Conservation (phyloP, 2,797 vertebrate species). For the Liasis olivaceus region DNA sequence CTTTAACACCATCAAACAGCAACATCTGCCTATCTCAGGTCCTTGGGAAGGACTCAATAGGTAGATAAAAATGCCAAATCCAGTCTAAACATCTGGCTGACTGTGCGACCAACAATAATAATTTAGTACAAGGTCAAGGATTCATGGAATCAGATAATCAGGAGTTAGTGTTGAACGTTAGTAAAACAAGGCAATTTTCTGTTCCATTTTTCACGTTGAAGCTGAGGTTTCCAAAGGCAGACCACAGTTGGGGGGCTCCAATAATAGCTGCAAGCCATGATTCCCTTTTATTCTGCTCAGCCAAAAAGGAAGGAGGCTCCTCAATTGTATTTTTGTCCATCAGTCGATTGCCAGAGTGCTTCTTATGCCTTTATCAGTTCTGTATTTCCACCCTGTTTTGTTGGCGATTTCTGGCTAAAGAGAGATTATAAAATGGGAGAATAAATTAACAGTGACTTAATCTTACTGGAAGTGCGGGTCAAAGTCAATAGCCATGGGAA, state of each 20-base stretch:
- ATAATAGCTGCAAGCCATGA: constrained; percentile 33
- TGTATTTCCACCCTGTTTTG: constrained; percentile 15
- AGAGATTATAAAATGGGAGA: constrained; percentile 34
- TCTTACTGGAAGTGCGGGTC: constrained; percentile 32
- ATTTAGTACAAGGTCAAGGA: background rate
- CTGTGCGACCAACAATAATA: background rate
- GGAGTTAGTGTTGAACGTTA: background rate
- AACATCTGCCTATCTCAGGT: no score
- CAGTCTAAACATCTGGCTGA: no score
- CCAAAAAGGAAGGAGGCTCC: background rate
- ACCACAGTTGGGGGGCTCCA: constrained; percentile 8
- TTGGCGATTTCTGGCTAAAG: constrained; percentile 36
- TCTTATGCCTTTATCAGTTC: background rate
- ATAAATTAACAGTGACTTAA: constrained; percentile 44
- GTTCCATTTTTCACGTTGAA: constrained; percentile 21
- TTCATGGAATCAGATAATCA: constrained; percentile 19
- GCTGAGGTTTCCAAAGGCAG: constrained; percentile 33
- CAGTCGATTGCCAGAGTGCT: constrained; percentile 1
- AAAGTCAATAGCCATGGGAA: constrained; percentile 33
- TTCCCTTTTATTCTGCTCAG: constrained; percentile 5
- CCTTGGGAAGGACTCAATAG: no score
- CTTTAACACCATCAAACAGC: no score
- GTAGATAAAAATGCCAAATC: no score
- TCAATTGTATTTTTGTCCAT: constrained; percentile 3
- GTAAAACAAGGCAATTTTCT: constrained; percentile 26